Evolutionary conservation across 2,113 vertebrate genomes (phyloP), one percentile per base, ranked within the genome.

Genomic region (Hydropotes inermis): DNA sequence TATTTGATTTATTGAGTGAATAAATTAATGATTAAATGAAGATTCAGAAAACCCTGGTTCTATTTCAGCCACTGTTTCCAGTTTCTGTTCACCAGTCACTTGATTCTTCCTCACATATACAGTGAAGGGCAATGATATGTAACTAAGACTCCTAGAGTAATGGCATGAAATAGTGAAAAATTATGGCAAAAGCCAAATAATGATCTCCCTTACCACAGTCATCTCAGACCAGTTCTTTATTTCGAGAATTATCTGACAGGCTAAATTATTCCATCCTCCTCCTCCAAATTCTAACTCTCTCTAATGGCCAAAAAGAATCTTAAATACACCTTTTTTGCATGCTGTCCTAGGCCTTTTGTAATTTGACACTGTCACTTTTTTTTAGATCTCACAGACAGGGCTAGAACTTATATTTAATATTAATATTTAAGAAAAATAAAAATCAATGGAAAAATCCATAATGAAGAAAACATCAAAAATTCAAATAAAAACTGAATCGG

Each of bases 391-490:
- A 83, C 17, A 47, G 60, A 36, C 23, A 89, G 33, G 33, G n/a
- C 14, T 47, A 23, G 36, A 27, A 12, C n/a, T 64, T 19, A 36
- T 94, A 91, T 87, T 97, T 89, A 96, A 94, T 93, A 82, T n/a
- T 84, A 81, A 84, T 96, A 64, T 23, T 91, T 87, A 81, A 50
- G n/a, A 85, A 96, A 92, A 95, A 88, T 88, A 39, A 93, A 97
- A 95, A 94, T 96, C 89, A 93, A 97, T 97, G 39, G 60, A 97
- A 96, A 98, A 97, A 95, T 95, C 82, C 45, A 91, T 88, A 33
- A 96, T 74, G 97, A 94, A 94, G 47, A 95, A 94, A 96, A 86
- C 96, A 94, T 91, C 30, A 58, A 67, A 97, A 95, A 95, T 94
- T 95, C 96, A 97, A 97, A 93, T 86, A 94, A 96, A 96, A 95